phyloP scores from a whole-genome alignment of 2,888 invertebrate genomes.

The Argyra leucocephala region DNA sequence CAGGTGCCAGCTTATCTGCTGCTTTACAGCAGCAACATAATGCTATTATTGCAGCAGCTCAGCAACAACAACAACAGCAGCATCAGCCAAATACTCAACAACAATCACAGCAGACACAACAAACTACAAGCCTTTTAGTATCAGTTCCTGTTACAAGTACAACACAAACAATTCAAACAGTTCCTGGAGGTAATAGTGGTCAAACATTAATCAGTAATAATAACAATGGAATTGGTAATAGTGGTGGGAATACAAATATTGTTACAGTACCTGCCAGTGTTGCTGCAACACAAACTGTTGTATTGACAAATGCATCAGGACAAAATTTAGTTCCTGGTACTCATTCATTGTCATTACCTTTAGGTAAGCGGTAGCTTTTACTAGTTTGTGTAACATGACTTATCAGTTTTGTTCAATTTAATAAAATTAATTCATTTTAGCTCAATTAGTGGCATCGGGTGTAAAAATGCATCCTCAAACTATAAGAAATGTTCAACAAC shows the following conservation, averaged over 20 bases:
- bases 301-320: constrained; percentile 35
- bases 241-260: constrained; percentile 47
- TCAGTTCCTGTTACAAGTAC: constrained; percentile 51
- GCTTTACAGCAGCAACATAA: constrained; percentile 33
- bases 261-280: constrained; percentile 41
- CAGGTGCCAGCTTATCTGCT: constrained; percentile 51
- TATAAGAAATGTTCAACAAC: constrained; percentile 30
- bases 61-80: constrained; percentile 24
- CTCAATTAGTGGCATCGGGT: constrained; percentile 55
- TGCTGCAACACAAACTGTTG: constrained; percentile 41
- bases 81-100: constrained; percentile 18
- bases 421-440: constrained; percentile 32
- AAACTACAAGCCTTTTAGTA: constrained; percentile 54
- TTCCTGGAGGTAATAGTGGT: constrained; percentile 37
- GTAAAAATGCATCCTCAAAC: constrained; percentile 50
- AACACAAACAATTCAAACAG: constrained; percentile 33
- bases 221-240: constrained; percentile 44
- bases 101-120: constrained; percentile 25
- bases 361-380: constrained; percentile 18
- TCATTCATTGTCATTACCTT: constrained; percentile 9
- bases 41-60: constrained; percentile 22
- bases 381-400: constrained; percentile 17
- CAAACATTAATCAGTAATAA: not conserved
- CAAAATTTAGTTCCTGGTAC: not conserved
- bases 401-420: not conserved